A percentile compares a stretch with the other conserved stretches of the same genome.
These are phyloP conservation scores for Coleophora flavipennella DNA, from an alignment of 2,888 invertebrate species.

Conservation along the genomic window DNA sequence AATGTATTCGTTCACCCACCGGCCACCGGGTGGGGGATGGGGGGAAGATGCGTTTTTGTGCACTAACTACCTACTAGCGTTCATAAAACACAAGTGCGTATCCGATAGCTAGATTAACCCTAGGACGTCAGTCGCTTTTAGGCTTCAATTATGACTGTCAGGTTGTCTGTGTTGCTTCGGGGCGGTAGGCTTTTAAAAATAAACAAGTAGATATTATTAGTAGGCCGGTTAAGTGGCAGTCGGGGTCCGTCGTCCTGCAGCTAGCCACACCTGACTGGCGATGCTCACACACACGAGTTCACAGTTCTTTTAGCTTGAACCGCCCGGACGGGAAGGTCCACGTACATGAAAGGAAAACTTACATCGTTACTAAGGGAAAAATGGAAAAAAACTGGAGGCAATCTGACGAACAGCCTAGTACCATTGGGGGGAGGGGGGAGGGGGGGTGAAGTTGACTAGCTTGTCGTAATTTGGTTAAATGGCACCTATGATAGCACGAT, in stretches of 20 bases:
- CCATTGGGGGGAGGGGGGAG: too few relatives aligned
- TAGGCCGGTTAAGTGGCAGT: constrained; percentile 57
- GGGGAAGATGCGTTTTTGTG: constrained; percentile 71
- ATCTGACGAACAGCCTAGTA: too few relatives aligned
- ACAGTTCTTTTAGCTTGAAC: constrained; percentile 61
- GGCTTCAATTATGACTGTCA: constrained; percentile 30
- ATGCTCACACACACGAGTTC: constrained; percentile 56
- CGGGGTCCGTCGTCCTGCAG: constrained; percentile 37
- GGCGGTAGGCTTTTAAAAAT: constrained; percentile 43
- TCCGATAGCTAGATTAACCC: constrained; percentile 36
- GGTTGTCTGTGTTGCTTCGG: constrained; percentile 18
- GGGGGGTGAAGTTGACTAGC: too few relatives aligned
- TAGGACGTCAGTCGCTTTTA: constrained; percentile 18
- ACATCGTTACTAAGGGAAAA: constrained; percentile 52
- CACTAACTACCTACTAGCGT: constrained; percentile 54
- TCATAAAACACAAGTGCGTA: constrained; percentile 67
- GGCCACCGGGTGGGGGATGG: constrained; percentile 40
- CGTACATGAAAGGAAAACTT: constrained; percentile 53
- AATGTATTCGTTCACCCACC: constrained; percentile 67
- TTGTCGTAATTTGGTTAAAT: too few relatives aligned
- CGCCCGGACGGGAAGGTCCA: constrained; percentile 60
- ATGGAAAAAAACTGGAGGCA: constrained; percentile 4
- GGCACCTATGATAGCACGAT: too few relatives aligned
- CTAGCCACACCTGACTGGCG: constrained; percentile 57
- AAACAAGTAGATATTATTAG: constrained; percentile 52